Conservation (phyloP, 1,140 invertebrate genomes). For the Drosophila pseudoananassae region DNA sequence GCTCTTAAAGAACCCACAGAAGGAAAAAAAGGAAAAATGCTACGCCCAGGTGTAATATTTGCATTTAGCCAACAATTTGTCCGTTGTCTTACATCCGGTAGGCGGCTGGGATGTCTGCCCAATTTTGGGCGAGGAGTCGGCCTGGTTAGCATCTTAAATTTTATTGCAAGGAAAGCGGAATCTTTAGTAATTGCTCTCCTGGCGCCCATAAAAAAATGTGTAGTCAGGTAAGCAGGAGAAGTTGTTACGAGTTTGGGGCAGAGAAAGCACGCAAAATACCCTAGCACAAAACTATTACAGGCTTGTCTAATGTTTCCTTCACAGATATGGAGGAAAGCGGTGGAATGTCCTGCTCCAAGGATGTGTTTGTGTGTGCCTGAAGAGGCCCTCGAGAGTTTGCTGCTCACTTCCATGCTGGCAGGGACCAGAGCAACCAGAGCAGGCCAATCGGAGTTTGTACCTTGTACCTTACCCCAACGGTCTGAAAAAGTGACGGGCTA, state of each 20-base stretch:
- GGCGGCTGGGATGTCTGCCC: not conserved
- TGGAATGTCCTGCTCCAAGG: constrained; percentile 14
- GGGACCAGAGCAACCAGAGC: constrained; percentile 18
- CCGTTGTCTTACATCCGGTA: constrained; percentile 24
- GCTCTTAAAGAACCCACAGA: constrained; percentile 24
- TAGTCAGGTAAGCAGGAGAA: constrained; percentile 79
- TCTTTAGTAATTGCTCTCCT: constrained; percentile 77
- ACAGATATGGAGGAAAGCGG: constrained; percentile 31
- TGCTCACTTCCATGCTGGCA: constrained; percentile 41
- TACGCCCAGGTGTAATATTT: constrained; percentile 73
- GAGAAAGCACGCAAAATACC: constrained; percentile 52
- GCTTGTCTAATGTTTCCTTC: constrained; percentile 49
- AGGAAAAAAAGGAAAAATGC: constrained; percentile 27
- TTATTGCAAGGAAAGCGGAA: constrained; percentile 75
- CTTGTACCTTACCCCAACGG: constrained; percentile 3
- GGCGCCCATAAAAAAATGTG: constrained; percentile 78
- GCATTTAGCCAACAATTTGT: constrained; percentile 76
- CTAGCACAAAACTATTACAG: constrained; percentile 50
- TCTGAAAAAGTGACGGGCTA: constrained; percentile 1
- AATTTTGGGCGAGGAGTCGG: constrained; percentile 10
- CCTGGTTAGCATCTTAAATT: constrained; percentile 70
- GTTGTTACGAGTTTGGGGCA: constrained; percentile 32
- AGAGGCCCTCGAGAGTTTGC: constrained; percentile 73
- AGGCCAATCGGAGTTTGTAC: constrained; percentile 68
- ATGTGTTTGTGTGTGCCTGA: constrained; percentile 37